phyloP scores from a whole-genome alignment of 2,888 invertebrate species.

The Lasioglossum oenotherae region DNA sequence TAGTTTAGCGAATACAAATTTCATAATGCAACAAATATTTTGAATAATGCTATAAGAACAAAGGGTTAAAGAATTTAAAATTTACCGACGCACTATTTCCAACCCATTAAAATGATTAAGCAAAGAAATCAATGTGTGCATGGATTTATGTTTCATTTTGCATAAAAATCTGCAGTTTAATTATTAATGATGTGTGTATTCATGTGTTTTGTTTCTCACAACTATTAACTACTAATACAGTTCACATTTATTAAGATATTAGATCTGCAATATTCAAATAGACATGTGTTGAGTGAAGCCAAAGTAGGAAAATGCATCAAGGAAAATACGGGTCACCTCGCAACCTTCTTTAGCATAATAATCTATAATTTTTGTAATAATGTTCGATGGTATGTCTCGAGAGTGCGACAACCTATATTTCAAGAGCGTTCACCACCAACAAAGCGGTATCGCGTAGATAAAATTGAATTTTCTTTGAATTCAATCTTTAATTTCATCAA shows the following conservation, averaged over 20 bases:
- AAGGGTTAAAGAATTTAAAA: no score
- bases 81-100: no score
- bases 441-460: neutral
- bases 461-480: neutral
- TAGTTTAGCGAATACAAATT: no score
- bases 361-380: neutral
- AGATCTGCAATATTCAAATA: neutral
- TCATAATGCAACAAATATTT: no score
- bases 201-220: no score
- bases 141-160: no score
- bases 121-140: no score
- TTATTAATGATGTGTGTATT: no score
- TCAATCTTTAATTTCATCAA: neutral
- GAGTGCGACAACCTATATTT: neutral
- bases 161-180: no score
- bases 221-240: neutral
- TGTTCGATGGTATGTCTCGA: neutral
- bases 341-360: neutral
- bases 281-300: neutral
- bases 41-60: no score
- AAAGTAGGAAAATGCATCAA: neutral
- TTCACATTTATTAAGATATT: neutral
- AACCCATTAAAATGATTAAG: no score
- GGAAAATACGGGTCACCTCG: neutral
- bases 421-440: neutral